Evolutionary conservation across 2,797 vertebrate species (phyloP).

Genomic region (Tiaroga cobitis): DNA sequence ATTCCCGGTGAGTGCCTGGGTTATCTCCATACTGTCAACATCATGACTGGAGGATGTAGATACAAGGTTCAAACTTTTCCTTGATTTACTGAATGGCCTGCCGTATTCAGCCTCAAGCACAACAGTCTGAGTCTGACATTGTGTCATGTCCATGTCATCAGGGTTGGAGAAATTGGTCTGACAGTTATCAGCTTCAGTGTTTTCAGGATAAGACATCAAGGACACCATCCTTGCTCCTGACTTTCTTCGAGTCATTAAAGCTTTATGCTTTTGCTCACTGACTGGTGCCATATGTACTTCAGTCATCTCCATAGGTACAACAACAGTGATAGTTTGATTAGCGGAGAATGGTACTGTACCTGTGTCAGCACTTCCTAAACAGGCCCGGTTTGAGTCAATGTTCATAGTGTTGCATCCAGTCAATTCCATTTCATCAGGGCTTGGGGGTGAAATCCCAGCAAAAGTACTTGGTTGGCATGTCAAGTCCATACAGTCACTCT

Average conservation of each 20-base stretch:
- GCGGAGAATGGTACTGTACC: neutral
- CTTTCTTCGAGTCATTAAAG: conserved; percentile 8
- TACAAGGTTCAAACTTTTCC: conserved; percentile 33
- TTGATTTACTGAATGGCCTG: conserved; percentile 21
- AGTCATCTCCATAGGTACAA: conserved; percentile 45
- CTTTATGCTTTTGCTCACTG: conserved; percentile 17
- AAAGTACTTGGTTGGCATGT: conserved; percentile 21
- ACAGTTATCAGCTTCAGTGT: neutral
- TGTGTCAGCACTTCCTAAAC: neutral
- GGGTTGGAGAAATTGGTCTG: conserved; percentile 51
- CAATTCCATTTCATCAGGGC: conserved; percentile 49
- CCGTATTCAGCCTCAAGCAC: conserved; percentile 66
- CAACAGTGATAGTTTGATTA: conserved; percentile 27
- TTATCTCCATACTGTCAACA: conserved; percentile 56
- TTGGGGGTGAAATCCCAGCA: neutral
- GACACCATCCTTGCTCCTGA: conserved; percentile 16
- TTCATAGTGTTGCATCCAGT: conserved; percentile 31
- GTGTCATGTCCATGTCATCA: conserved; percentile 73
- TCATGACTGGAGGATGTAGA: conserved; percentile 27
- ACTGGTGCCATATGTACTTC: conserved; percentile 7
- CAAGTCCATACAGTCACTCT: conserved; percentile 20
- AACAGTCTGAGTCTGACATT: conserved; percentile 71
- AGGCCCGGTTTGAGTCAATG: neutral
- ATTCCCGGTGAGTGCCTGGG: conserved; percentile 53
- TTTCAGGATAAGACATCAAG: conserved; percentile 14